Evolutionary conservation across 2,113 vertebrate genomes (phyloP), one percentile per base, ranked within the genome.

Genomic region (Pachycephala philippinensis): DNA sequence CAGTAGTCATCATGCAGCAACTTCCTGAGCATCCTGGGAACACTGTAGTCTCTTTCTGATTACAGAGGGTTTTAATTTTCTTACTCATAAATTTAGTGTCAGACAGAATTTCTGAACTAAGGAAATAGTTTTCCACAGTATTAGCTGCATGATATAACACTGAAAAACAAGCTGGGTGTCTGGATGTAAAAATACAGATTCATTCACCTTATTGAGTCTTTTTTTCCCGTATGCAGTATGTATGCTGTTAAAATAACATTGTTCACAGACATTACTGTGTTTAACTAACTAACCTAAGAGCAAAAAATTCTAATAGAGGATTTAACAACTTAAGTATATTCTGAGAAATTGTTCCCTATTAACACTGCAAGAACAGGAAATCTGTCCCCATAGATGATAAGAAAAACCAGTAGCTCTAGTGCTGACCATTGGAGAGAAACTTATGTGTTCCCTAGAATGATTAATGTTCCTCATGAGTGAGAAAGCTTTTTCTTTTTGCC

Each of bases 401-500:
- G 54, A 70, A 77, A 76, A 90, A 28, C 5, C 15, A 6, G 22
- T 90, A 81, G 40, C 75, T 89, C 60, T 68, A 71, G 18, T 11
- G 57, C 69, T 69, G 39, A 57, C 53, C 30, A 1, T 68, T 89
- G 71, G 85, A 54, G 24, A 77, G 81, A 71, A 93, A 89, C 56
- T 65, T 54, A 12, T 2, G 17, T 23, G 13, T 71, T 95, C 84
- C 54, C 60, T 84, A 54, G 30, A 93, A 72, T 47, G 65, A 87
- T 72, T 88, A 94, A 94, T 47, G 50, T 17, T 74, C n/a, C 44
- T 42, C 31, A 20, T 69, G 81, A 79, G 52, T 82, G 33, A 87
- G 23, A 96, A 54, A 84, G 23, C 35, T 80, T 96, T 97, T 90
- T 95, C 86, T 97, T 95, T 94, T 92, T 91, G 22, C 52, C 59